Conservation (phyloP, 2,113 vertebrate genomes). For the Leucosticte australis region DNA sequence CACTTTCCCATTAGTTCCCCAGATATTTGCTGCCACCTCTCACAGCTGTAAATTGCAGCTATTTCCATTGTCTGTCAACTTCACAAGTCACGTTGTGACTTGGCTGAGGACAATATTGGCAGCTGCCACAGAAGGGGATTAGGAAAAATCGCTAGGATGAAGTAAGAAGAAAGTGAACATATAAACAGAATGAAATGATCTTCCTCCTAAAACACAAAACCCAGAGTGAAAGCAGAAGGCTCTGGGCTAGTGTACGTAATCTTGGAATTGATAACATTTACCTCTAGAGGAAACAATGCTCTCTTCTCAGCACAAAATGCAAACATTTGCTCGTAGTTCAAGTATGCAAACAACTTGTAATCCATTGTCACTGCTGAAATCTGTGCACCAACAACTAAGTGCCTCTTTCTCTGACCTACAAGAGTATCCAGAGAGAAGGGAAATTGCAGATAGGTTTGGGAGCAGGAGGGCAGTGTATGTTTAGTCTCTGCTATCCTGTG, state of each 20-base stretch:
- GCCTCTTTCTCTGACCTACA: neutral
- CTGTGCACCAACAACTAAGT: neutral
- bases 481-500: neutral
- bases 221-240: neutral
- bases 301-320: neutral
- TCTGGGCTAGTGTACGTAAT: neutral
- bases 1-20: neutral
- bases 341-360: neutral
- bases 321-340: neutral
- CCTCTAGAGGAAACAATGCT: neutral
- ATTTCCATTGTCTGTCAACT: neutral
- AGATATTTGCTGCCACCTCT: neutral
- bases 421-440: neutral
- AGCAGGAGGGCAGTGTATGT: neutral
- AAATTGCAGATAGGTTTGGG: neutral
- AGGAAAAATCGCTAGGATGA: neutral
- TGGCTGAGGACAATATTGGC: neutral
- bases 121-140: neutral
- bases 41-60: neutral
- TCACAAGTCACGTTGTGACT: neutral
- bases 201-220: neutral
- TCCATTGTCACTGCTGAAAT: neutral
- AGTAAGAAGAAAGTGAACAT: neutral
- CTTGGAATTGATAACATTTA: neutral
- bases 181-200: neutral